Evolutionary conservation across 2,113 vertebrate genomes (phyloP).

Genomic region (Gymnocephalus cernua): DNA sequence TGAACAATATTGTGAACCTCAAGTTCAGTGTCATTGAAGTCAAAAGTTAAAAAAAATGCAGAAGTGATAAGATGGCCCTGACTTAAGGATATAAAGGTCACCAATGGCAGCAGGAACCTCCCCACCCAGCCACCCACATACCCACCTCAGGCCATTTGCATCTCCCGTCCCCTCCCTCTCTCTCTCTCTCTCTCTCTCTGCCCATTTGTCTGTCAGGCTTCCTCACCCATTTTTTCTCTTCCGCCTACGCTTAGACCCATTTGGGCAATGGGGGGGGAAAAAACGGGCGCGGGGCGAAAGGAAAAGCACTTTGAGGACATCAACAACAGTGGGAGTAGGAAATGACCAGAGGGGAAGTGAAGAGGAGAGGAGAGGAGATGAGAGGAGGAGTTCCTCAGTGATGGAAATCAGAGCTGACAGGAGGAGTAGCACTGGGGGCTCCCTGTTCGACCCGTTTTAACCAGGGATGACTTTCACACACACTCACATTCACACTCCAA

Average conservation of each 20-base stretch:
- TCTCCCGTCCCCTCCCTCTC: constrained; percentile 26
- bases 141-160: constrained; percentile 43
- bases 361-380: neutral
- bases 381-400: constrained; percentile 20
- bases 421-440: constrained; percentile 65
- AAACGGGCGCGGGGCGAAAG: constrained; percentile 48
- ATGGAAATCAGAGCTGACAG: constrained; percentile 63
- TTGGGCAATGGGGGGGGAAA: constrained; percentile 53
- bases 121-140: constrained; percentile 42
- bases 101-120: constrained; percentile 51
- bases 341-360: constrained; percentile 24
- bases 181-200: neutral
- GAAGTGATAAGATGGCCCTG: neutral
- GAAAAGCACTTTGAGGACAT: constrained; percentile 61
- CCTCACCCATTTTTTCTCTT: constrained; percentile 3
- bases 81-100: constrained; percentile 39
- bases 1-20: neutral
- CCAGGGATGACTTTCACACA: constrained; percentile 44
- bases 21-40: neutral
- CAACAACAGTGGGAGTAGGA: neutral
- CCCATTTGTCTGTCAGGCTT: neutral
- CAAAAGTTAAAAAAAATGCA: neutral
- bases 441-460: constrained; percentile 41
- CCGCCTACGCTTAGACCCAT: constrained; percentile 52
- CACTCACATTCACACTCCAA: neutral